A percentile compares a stretch with the other conserved stretches of the same genome.
Evolutionary conservation across 2,113 vertebrate species (phyloP).

Genomic region (Anhinga anhinga): DNA sequence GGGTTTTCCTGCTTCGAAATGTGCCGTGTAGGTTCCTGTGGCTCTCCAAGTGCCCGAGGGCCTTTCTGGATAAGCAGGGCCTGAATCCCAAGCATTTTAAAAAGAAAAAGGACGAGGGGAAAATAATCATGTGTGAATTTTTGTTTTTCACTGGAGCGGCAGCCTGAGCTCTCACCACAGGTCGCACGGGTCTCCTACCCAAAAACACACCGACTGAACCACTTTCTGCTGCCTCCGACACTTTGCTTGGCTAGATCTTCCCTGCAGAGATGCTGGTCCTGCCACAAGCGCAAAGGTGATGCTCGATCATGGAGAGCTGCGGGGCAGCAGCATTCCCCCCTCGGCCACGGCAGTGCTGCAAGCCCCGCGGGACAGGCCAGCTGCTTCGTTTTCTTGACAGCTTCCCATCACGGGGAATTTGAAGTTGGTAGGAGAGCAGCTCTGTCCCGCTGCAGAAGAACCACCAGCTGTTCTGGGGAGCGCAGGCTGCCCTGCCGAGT

Average conservation of each 20-base stretch:
- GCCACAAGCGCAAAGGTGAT: not conserved
- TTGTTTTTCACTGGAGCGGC: not conserved
- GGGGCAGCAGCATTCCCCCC: not conserved
- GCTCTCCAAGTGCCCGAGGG: not conserved
- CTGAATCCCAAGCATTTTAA: not conserved
- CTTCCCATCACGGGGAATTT: not conserved
- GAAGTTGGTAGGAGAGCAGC: not conserved
- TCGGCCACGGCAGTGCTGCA: rapidly evolving
- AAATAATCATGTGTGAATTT: not conserved
- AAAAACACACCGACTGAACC: rapidly evolving
- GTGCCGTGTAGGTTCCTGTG: not conserved
- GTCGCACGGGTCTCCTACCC: rapidly evolving
- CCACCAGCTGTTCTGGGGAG: not conserved
- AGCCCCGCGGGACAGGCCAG: not conserved
- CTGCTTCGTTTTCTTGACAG: not conserved
- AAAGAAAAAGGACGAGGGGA: not conserved
- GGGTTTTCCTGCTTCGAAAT: constrained; percentile 31
- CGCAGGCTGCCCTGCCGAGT: not conserved
- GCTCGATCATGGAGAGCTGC: not conserved
- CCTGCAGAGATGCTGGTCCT: not conserved
- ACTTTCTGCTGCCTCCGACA: not conserved
- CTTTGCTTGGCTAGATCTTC: not conserved
- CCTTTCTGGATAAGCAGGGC: not conserved
- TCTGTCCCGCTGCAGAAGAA: not conserved
- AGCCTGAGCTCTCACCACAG: not conserved